A percentile compares a stretch with the other conserved stretches of the same genome.
Evolutionary conservation across 2,797 vertebrate species (phyloP).

Genomic region (Macrochelys suwanniensis): DNA sequence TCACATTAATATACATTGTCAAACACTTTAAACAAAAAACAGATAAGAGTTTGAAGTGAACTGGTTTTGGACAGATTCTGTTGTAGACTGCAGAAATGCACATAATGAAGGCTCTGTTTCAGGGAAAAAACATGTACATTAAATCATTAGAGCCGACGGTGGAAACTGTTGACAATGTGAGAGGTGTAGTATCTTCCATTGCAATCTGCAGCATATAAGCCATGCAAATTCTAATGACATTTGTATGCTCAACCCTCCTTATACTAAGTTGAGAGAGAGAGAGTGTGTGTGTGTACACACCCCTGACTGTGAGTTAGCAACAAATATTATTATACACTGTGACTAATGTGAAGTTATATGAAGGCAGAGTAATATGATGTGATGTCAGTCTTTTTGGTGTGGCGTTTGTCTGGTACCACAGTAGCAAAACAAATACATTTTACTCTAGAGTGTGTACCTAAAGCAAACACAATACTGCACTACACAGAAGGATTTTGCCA

Average conservation of each 20-base stretch:
- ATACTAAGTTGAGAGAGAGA: background rate
- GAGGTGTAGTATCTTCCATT: background rate
- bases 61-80: background rate
- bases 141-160: background rate
- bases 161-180: background rate
- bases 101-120: background rate
- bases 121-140: background rate
- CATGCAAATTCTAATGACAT: background rate
- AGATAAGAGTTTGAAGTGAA: background rate
- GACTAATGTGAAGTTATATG: background rate
- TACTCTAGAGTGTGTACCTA: background rate
- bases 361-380: constrained; percentile 8
- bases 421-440: background rate
- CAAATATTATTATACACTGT: background rate
- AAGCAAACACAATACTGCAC: background rate
- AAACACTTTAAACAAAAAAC: background rate
- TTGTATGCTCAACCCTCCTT: background rate
- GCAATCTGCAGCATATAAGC: background rate
- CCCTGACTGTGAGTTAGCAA: background rate
- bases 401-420: background rate
- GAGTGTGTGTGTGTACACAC: background rate
- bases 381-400: background rate
- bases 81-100: background rate
- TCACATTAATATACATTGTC: background rate
- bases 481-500: background rate